Evolutionary conservation across 2,797 vertebrate genomes (phyloP).

Genomic region (Sebastes alutus): DNA sequence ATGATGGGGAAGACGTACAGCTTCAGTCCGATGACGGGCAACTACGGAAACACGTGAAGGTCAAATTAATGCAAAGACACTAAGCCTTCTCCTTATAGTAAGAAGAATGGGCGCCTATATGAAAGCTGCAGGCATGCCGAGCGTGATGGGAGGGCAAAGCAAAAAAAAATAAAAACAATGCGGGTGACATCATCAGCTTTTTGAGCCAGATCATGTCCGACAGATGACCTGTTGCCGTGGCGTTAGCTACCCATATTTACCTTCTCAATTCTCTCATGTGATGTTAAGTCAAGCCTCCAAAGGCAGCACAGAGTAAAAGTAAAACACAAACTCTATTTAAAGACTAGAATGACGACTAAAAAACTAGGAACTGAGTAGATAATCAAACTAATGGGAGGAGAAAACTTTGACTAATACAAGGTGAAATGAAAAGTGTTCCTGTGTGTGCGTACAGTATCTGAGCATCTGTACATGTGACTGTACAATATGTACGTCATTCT

Average conservation of each 20-base stretch:
- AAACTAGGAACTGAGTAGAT: slow-evolving; percentile 39
- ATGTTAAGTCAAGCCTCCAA: slow-evolving; percentile 87
- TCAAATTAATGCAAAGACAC: slow-evolving; percentile 1
- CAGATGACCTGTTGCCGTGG: slow-evolving; percentile 75
- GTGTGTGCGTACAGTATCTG: slow-evolving; percentile 1
- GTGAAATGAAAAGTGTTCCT: slow-evolving; percentile 55
- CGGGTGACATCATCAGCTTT: slow-evolving; percentile 72
- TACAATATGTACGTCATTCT: not conserved
- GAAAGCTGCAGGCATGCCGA: slow-evolving; percentile 74
- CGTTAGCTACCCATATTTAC: slow-evolving; percentile 88
- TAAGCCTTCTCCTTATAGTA: not conserved
- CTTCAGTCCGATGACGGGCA: slow-evolving; percentile 88
- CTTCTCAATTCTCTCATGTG: slow-evolving; percentile 84
- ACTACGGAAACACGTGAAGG: slow-evolving; percentile 73
- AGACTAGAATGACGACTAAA: slow-evolving; percentile 58
- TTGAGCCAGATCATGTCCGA: slow-evolving; percentile 74
- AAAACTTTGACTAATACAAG: slow-evolving; percentile 7
- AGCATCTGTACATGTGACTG: slow-evolving; percentile 4
- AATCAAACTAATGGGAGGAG: slow-evolving; percentile 16
- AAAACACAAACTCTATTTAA: slow-evolving; percentile 82
- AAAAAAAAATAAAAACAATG: slow-evolving; percentile 42
- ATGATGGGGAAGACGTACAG: slow-evolving; percentile 88
- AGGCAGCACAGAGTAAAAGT: slow-evolving; percentile 89
- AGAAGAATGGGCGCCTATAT: slow-evolving; percentile 9
- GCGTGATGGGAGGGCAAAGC: slow-evolving; percentile 74